These are phyloP conservation scores for Parazoanthus atlanticus DNA, from an alignment of 92 coral and sea anemone genomes.

Conservation along the genomic window DNA sequence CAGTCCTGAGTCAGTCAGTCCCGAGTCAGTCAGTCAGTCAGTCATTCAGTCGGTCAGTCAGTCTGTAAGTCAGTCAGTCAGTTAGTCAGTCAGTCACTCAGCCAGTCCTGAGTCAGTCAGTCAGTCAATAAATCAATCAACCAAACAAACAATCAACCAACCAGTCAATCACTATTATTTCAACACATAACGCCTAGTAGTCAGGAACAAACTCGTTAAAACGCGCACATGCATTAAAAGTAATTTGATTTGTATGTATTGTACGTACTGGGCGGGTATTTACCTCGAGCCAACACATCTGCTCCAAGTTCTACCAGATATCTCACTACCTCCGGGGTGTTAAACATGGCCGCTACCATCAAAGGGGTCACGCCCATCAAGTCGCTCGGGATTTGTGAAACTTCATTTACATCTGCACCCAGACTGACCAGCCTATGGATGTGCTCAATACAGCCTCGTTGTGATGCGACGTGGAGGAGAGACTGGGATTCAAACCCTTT, in stretches of 20 bases:
- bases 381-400: background rate
- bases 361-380: constrained; percentile 14
- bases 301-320: constrained; percentile 17
- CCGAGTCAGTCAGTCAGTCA: too few species aligned
- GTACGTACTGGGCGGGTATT: background rate
- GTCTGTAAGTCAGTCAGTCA: too few species aligned
- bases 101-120: too few species aligned
- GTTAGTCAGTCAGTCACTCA: background rate
- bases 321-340: constrained; percentile 18
- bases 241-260: background rate
- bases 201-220: background rate
- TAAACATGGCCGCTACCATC: constrained; percentile 33
- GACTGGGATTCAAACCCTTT: constrained; percentile 27
- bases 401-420: constrained; percentile 21
- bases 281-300: constrained; percentile 5
- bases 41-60: too few species aligned
- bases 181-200: background rate
- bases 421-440: constrained; percentile 15
- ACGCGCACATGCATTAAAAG: background rate
- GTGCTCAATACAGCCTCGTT: constrained; percentile 29
- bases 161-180: background rate
- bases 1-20: too few species aligned
- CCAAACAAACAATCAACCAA: too few species aligned
- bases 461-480: constrained; percentile 16
- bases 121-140: too few species aligned